Base-by-base conservation (phyloP, 2,888 invertebrate species). In the Rhyacophila evoluta region DNA sequence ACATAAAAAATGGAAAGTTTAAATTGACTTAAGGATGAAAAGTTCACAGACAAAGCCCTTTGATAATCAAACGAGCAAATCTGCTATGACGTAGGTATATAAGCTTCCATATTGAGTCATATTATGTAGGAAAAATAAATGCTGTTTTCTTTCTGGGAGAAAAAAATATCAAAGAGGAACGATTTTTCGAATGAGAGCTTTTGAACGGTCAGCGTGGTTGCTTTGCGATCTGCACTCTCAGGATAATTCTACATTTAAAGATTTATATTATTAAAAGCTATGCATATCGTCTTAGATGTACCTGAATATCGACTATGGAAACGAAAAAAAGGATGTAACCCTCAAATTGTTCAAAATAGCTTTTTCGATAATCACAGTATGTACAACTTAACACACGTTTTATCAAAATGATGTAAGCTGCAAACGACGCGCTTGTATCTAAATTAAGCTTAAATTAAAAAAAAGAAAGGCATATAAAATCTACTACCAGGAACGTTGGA, bases 21-120 rank as follows among this genome's bases (percentile, higher is more conserved):
- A 79, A 79, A 79, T 79, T 72, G 79, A 79, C 79, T 75, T 39
- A 38, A 72, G 74, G 67, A 68, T 69, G 73, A 27, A 74, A 69
- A 74, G 71, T 28, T 78, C 27, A 27, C 19, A 69, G 74, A 77
- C 67, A 74, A 76, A 69, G 78, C 68, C 36, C 36, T 73, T 75
- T 72, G 79, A 75, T 78, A 78, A 78, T 78, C 78, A 70, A 69
- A 75, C 69, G 71, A 37, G 70, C 28, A 15, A 70, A 75, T 72
- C 37, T n/a, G 71, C 25, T 71, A 27, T 72, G 41, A 41, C 55
- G 55, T 55, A 76, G 37, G 38, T 38, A 28, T 19, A 15, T 25
- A 55, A 8, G 55, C 33, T 70, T 68, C 75, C 75, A 28, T 36
- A 69, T 75, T 69, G 69, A 75, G 67, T 75, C 75, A 69, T 70